These are phyloP conservation scores for Kryptopterus vitreolus DNA, from an alignment of 2,797 vertebrate species.

Conservation along the genomic window DNA sequence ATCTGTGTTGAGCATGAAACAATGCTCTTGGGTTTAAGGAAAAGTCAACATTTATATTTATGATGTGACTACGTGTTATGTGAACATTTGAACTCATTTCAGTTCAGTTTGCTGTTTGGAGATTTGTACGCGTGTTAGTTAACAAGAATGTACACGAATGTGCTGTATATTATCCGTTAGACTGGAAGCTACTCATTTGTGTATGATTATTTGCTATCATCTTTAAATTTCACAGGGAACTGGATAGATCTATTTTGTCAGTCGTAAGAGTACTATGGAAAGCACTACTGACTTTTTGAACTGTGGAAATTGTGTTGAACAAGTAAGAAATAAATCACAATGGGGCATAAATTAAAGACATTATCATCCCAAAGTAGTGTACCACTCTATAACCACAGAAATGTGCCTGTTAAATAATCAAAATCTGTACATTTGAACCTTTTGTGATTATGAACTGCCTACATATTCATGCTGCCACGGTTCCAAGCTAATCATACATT, in stretches of 20 bases:
- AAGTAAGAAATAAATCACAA: neutral
- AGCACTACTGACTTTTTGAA: neutral
- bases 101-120: slow-evolving; percentile 2
- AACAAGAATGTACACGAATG: neutral
- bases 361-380: no score
- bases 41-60: neutral
- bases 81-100: neutral
- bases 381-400: neutral
- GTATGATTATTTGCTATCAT: neutral
- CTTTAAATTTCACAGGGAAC: neutral
- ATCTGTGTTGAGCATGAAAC: neutral
- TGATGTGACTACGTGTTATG: neutral
- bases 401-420: neutral
- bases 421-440: neutral
- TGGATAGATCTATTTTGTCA: neutral
- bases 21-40: neutral
- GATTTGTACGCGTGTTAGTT: neutral
- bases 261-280: neutral
- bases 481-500: neutral
- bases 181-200: neutral
- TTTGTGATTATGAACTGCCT: neutral
- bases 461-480: no score
- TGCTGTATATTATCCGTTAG: neutral
- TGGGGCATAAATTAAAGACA: neutral
- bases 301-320: neutral